Evolutionary conservation across 2,888 invertebrate species (phyloP).

Genomic region (Tetragnatha montana): DNA sequence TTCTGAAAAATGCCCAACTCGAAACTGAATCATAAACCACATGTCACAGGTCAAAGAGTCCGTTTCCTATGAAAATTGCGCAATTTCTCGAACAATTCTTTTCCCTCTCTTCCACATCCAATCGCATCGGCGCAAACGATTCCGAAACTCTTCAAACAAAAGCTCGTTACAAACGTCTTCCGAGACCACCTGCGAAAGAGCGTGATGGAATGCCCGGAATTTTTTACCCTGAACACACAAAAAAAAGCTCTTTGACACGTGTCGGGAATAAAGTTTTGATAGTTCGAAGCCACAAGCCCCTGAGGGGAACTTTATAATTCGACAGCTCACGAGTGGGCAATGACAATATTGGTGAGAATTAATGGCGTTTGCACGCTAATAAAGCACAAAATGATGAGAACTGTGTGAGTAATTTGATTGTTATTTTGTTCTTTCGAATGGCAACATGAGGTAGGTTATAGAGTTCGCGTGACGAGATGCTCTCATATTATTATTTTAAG

Average conservation of each 20-base stretch:
- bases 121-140: background rate
- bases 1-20: no score
- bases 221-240: constrained; percentile 45
- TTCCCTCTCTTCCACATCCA: background rate
- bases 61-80: background rate
- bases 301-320: background rate
- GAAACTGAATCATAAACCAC: no score
- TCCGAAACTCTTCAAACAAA: constrained; percentile 24
- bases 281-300: background rate
- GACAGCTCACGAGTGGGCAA: background rate
- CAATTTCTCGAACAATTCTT: background rate
- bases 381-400: background rate
- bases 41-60: no score
- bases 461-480: background rate
- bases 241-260: constrained; percentile 13
- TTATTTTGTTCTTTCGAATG: background rate
- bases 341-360: background rate
- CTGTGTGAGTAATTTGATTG: background rate
- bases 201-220: constrained; percentile 47
- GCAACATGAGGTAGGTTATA: background rate
- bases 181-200: constrained; percentile 39
- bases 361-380: background rate
- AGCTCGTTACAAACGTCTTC: constrained; percentile 15
- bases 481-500: background rate
- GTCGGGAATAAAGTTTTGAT: constrained; percentile 38